Percentiles rank a stretch among this genome's conserved stretches.
Conservation (phyloP, 2,113 vertebrate genomes). For the Psilopogon haemacephalus region DNA sequence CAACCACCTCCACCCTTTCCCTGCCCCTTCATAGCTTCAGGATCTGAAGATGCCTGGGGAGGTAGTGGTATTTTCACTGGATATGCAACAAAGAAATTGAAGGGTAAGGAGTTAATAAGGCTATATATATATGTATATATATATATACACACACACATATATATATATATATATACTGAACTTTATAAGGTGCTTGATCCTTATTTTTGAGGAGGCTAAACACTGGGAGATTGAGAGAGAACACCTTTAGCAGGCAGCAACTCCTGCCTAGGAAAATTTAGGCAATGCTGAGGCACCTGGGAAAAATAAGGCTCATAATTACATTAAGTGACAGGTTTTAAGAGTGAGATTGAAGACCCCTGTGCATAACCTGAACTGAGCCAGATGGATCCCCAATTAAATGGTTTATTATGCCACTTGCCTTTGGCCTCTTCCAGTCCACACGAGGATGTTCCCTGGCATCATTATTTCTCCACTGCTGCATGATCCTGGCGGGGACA, state of each 20-base stretch:
- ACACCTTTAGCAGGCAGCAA: not conserved
- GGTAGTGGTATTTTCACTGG: not conserved
- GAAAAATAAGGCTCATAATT: not conserved
- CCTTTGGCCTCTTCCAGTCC: constrained; percentile 91
- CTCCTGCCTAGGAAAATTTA: not conserved
- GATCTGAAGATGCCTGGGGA: not conserved
- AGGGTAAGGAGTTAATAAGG: not conserved
- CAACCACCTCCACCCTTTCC: fast-evolving
- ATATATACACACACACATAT: too few species aligned
- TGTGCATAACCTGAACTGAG: not conserved
- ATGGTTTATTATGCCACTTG: constrained; percentile 40
- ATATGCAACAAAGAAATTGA: constrained; percentile 10
- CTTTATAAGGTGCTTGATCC: not conserved
- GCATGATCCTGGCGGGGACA: constrained; percentile 85
- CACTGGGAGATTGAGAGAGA: not conserved
- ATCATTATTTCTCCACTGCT: constrained; percentile 94
- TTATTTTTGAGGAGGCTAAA: not conserved
- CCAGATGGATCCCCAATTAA: not conserved
- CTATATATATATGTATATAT: too few species aligned
- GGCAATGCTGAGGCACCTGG: not conserved
- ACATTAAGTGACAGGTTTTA: not conserved
- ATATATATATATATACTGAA: too few species aligned
- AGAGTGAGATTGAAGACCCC: not conserved
- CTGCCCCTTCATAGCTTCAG: not conserved
- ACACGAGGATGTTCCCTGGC: constrained; percentile 90